Evolutionary conservation across 2,113 vertebrate species (phyloP).

Genomic region (Nothocercus julius): DNA sequence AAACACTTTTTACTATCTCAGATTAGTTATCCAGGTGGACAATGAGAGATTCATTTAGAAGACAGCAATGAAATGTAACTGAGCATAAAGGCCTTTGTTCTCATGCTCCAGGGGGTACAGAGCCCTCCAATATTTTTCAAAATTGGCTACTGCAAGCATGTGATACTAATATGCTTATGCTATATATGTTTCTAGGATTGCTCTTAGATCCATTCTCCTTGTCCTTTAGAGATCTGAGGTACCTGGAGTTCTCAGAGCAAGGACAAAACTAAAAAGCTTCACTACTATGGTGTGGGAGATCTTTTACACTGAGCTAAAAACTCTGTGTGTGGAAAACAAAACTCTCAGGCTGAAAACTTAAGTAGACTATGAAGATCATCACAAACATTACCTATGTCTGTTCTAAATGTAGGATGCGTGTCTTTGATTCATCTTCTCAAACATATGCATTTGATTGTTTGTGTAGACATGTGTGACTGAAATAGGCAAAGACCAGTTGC

Average conservation of each 20-base stretch:
- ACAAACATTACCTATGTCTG: neutral
- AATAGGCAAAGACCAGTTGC: neutral
- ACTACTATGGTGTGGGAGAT: neutral
- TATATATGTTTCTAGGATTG: neutral
- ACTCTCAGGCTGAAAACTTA: neutral
- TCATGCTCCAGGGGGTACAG: neutral
- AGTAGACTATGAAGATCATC: neutral
- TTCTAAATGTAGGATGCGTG: neutral
- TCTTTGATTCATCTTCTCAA: neutral
- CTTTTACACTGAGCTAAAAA: neutral
- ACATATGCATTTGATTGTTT: neutral
- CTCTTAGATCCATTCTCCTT: neutral
- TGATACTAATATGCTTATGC: rapidly evolving
- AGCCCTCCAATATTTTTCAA: neutral
- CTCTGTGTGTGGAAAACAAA: neutral
- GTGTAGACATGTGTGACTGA: neutral
- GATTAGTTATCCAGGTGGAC: neutral
- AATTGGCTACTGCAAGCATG: neutral
- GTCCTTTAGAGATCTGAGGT: neutral
- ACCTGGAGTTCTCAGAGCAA: neutral
- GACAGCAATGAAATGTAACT: neutral
- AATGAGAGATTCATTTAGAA: neutral
- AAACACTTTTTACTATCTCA: neutral
- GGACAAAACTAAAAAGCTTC: neutral
- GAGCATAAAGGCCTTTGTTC: neutral